Percentiles rank a stretch among this genome's conserved stretches.
phyloP scores from a whole-genome alignment of 1,140 invertebrate genomes.

The Calliopsis andreniformis region DNA sequence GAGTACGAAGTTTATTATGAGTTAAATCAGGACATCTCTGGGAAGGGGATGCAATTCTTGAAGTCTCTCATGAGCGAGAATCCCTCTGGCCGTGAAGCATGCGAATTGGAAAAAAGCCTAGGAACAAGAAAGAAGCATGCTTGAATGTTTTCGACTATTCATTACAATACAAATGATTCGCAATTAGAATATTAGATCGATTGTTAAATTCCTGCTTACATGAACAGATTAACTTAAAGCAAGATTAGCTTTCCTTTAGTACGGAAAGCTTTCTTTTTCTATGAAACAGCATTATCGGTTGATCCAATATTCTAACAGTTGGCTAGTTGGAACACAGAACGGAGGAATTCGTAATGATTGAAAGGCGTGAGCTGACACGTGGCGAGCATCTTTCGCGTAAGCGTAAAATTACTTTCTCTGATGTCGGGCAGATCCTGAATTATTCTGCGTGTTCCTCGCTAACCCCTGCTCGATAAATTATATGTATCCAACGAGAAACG shows the following conservation, averaged over 20 bases:
- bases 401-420: not conserved
- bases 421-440: not conserved
- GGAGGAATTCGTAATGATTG: not conserved
- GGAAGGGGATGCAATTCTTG: not conserved
- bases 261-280: not conserved
- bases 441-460: constrained; percentile 6
- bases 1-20: constrained; percentile 68
- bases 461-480: constrained; percentile 2
- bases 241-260: too few relatives aligned
- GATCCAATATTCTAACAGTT: not conserved
- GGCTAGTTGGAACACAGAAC: too few relatives aligned
- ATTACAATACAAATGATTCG: not conserved
- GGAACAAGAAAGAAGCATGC: not conserved
- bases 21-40: not conserved
- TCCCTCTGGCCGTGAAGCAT: not conserved
- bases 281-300: not conserved
- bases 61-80: not conserved
- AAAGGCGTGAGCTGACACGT: not conserved
- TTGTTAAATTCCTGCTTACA: too few relatives aligned
- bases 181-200: too few relatives aligned
- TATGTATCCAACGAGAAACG: not conserved
- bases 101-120: not conserved
- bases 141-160: not conserved
- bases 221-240: too few relatives aligned
- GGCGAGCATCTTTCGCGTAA: not conserved